Evolutionary conservation across 2,888 invertebrate genomes (phyloP), one percentile per base, ranked within the genome.

Genomic region (Plebejus melissa): DNA sequence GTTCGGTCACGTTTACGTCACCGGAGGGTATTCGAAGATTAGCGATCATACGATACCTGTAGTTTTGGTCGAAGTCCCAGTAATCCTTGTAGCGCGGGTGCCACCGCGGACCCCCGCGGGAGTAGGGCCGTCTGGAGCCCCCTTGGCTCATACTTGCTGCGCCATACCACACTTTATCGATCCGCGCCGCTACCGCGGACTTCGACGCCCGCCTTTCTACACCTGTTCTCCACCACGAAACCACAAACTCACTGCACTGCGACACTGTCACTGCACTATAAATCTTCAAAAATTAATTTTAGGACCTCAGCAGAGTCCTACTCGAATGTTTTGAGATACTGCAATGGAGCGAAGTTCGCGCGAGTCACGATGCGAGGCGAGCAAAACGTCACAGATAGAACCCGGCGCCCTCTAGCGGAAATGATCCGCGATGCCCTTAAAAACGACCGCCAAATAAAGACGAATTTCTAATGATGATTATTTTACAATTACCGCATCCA

Each of bases 1-100:
- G 54, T 70, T 41, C 57, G 41, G 76, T 77, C 77, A 78, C 76
- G 74, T 75, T 69, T 58, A 75, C 75, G 78, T 78, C 79, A 78
- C 74, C 13, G 28, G n/a, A 69, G 76, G 74, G 75, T 77, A 74
- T 74, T 75, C 32, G 54, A 60, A 22, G 46, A 50, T n/a, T 58
- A 76, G 65, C 41, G 22, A 32, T 22, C 22, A 22, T 54, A 46
- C 71, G 9, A 32, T 77, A 88, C 93, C 93, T 93, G 84, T 92
- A 93, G 81, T 91, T 93, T 77, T 93, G 93, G 77, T 93, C 93
- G 86, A 91, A 93, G 80, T 93, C 93, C 93, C 93, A 93, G 84
- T 91, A 93, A 78, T 93, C 93, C 86, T 93, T 93, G 88, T 93
- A 93, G 76, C 93, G 91, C 82, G 92, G 91, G 84, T 93, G 92